Base-by-base conservation (phyloP, 2,113 vertebrate genomes). In the Ondatra zibethicus region DNA sequence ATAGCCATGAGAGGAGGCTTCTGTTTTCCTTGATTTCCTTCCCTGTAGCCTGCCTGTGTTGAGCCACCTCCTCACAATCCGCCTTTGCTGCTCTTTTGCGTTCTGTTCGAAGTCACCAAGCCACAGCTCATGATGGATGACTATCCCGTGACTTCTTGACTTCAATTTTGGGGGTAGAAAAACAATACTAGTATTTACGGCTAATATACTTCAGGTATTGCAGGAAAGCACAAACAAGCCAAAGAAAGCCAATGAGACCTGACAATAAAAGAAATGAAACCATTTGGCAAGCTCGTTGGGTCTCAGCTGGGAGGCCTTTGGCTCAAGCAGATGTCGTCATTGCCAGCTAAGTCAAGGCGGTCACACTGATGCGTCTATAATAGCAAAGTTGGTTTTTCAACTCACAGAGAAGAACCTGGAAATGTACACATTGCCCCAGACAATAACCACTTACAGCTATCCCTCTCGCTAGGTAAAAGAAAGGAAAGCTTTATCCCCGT, bases 61-160 rank as follows among this genome's bases (percentile, higher is more conserved):
- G 84, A 78, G 87, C 96, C n/a, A 50, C 81, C 77, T 86, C 85
- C 84, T 1, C 16, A 85, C 77, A 50, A 72, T 73, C 93, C 33
- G 23, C 33, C 95, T 93, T 85, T 88, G 27, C 88, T 94, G 78
- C 94, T 96, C 88, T 97, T 89, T 76, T 13, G 58, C n/a, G 93
- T 98, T 61, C 27, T 89, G 76, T 94, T 96, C 96, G 68, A 95
- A 97, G 76, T 80, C 97, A 90, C 23, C 96, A 96, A 98, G 93
- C 96, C 1, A 16, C 97, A 97, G 84, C 89, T 65, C 89, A 29
- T 93, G 97, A 98, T 96, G 96, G 97, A 98, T 97, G 97, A 61
- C 94, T 95, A 8, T 90, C 92, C 86, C 72, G 3, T 91, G 97
- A 96, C 94, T 97, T 47, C 92, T 85, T 97, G 96, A 96, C 97